Evolutionary conservation across 2,113 vertebrate genomes (phyloP), one percentile per base, ranked within the genome.

Genomic region (Pterocles burchelli): DNA sequence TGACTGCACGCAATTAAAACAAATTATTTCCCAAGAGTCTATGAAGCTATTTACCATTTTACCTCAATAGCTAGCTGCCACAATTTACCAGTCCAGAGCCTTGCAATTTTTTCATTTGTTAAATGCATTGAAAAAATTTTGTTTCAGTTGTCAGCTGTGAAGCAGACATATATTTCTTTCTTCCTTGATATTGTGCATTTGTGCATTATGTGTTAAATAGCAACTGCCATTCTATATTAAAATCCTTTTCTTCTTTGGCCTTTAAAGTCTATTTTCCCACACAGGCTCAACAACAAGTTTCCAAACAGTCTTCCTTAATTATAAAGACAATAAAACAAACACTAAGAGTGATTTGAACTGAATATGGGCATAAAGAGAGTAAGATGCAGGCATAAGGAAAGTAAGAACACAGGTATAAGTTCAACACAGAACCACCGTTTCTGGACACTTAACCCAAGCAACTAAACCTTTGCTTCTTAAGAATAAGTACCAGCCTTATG

Each of bases 1-100:
- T 90, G 90, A 93, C 93, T 95, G 82, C 88, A 93, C 63, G 81
- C 79, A 97, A 95, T 95, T 97, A 95, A 92, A 96, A 83, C 80
- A 81, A 90, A 93, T 86, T 88, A 73, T 96, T 95, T 96, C 95
- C 88, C 93, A 90, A 81, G 93, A 96, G 92, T 49, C 57, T 84
- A 33, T 68, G 75, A 93, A 96, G 70, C 73, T 93, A 57, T 94
- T 97, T 96, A 93, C 52, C n/a, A 89, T 93, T 92, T 94, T 81
- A 52, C 59, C 57, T 95, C 85, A 93, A 88, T 26, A 95, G 68
- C 38, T 95, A 84, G 68, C 79, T 94, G 52, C 43, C 63, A 84
- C 38, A 90, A 88, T 95, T 94, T 75, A 86, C 65, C 65, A 94
- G 48, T 82, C 18, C 75, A 86, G 59, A 93, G 61, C 46, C 33